A percentile compares a stretch with the other conserved stretches of the same genome.
Evolutionary conservation across 2,113 vertebrate genomes (phyloP).

Genomic region (Nycticorax nycticorax): DNA sequence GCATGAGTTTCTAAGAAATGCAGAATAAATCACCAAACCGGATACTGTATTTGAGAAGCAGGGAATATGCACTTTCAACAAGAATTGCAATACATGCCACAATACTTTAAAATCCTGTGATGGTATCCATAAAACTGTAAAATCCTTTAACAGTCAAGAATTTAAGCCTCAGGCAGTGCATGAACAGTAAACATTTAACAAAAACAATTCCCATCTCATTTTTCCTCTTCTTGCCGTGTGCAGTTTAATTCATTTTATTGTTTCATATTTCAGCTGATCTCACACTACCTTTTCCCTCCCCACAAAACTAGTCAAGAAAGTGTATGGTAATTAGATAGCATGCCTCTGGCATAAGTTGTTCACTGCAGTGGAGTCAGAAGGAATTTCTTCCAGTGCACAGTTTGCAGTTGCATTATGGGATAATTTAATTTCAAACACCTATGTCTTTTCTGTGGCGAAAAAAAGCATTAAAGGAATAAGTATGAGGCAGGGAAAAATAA

Average conservation of each 20-base stretch:
- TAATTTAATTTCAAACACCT: background rate
- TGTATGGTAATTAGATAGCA: conserved; percentile 27
- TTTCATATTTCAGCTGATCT: conserved; percentile 12
- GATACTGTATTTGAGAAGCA: background rate
- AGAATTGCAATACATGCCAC: background rate
- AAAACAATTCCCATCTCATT: background rate
- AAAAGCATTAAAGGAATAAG: background rate
- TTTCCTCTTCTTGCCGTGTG: background rate
- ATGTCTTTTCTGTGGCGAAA: background rate
- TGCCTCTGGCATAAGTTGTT: conserved; percentile 30
- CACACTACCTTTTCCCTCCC: background rate
- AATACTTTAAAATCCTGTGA: background rate
- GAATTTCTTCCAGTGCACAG: background rate
- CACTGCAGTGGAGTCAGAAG: background rate
- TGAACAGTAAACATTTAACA: background rate
- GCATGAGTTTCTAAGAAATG: background rate
- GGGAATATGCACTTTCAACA: background rate
- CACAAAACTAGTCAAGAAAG: background rate
- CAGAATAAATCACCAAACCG: background rate
- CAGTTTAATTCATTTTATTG: background rate
- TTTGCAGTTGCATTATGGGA: background rate
- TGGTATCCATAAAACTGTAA: background rate
- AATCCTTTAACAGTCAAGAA: conserved; percentile 17
- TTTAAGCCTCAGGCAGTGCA: background rate
- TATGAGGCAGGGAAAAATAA: background rate